Evolutionary conservation across 2,797 vertebrate genomes (phyloP), one percentile per base, ranked within the genome.

Genomic region (Centropyge bicolor): DNA sequence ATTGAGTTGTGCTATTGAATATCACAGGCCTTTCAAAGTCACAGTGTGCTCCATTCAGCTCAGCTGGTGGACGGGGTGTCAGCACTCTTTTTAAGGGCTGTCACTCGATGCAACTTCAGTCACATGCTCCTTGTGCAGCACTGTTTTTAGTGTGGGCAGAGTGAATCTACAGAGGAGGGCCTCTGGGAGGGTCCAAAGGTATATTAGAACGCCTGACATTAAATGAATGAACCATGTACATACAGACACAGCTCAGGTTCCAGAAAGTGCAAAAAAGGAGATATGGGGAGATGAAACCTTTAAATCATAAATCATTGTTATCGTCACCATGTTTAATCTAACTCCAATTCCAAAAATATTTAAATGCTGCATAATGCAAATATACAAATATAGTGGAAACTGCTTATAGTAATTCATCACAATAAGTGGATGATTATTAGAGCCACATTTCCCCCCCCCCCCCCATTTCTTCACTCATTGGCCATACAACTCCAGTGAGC

Each of bases 21-120:
- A 73, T 74, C 77, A 52, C 70, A 70, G 70, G 70, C 54, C 67
- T 81, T 78, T 84, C 40, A 59, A 60, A 59, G 72, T 57, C 67
- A 84, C 75, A 87, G 75, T 48, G 57, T 61, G 31, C 46, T 83
- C 40, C 73, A 80, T 88, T 82, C 75, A 85, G 86, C 56, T 54
- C 27, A 57, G 77, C 65, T 27, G 54, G 73, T 46, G 72, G 54
- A 64, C 69, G 46, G 82, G 19, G 73, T 41, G 73, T 87, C 81
- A 80, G 83, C 80, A 85, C 52, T 85, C 85, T 80, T 86, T 87
- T 76, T 79, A 63, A 84, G 70, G 78, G 54, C 70, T 2, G 87
- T 90, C 89, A 94, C 80, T 83, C 79, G 81, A 93, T 91, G 86
- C 91, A 78, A 67, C 81, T 78, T 64, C 54, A 63, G 86, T 92